Base-by-base conservation (phyloP, 1,140 invertebrate species). In the Lethrus apterus region DNA sequence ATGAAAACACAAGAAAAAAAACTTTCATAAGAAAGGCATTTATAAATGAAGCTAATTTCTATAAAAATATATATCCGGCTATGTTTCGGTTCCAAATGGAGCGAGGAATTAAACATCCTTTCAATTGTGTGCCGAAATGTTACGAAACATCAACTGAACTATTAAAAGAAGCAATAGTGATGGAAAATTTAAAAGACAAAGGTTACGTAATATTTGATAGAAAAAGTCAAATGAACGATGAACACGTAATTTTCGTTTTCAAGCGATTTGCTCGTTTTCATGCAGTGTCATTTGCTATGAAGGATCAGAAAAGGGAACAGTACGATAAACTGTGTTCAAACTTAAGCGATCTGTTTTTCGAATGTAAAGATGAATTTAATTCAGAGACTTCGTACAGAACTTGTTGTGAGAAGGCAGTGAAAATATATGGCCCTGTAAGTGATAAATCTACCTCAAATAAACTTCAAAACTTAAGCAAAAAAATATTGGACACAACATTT, bases 211-310 rank as follows among this genome's bases (percentile, higher is more conserved):
- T 78, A 46, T 62, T 67, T 30, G 62, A 76, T 48, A 64, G 71
- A 34, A 65, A 66, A 3, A 49, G 57, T 11, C 56, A 68, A 2
- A 51, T 78, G 3, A 60, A 67, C 2, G 34, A 64, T 11, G 61
- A 70, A 1, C 69, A 75, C 46, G 55, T 73, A 3, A 57, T 53
- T n/a, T 26, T 70, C 1, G 64, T 72, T 1, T 60, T 78, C 13
- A 59, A 66, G 44, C 64, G 64, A 11, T 67, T 77, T 52, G 77
- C 67, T 3, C 69, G 66, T 35, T 65, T 73, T 13, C 77, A 80
- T 59, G 74, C 74, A 0, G 41, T 71, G 0, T 73, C 73, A 0
- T 65, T 71, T 46, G 70, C 69, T 0, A 55, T 75, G 18, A 72
- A 70, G 45, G 50, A 65, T 21, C 59, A 64, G 26, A 54, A 69